phyloP scores from a whole-genome alignment of 2,113 vertebrate species.

The Pygoscelis adeliae region DNA sequence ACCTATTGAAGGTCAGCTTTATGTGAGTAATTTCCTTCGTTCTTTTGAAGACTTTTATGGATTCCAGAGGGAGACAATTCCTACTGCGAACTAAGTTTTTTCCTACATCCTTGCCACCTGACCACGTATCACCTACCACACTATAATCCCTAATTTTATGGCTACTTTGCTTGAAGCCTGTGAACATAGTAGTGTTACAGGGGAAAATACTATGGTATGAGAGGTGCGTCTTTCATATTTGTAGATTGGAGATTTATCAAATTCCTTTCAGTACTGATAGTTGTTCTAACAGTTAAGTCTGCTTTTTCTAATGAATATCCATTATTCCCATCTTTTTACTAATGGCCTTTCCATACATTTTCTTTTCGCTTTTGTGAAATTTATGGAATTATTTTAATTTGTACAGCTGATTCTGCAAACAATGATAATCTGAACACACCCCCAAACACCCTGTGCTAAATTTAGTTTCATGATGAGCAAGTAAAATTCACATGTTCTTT shows the following conservation, averaged over 20 bases:
- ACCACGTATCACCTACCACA: background rate
- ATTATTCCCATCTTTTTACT: background rate
- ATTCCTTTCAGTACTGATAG: background rate
- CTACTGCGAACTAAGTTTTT: background rate
- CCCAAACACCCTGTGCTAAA: background rate
- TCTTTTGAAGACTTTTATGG: background rate
- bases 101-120: background rate
- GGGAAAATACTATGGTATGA: background rate
- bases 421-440: background rate
- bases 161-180: background rate
- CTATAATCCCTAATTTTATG: background rate
- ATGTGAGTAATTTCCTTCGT: background rate
- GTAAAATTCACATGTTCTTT: slow-evolving; percentile 81
- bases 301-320: background rate
- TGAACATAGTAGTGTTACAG: background rate
- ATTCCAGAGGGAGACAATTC: background rate
- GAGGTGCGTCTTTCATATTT: background rate
- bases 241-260: background rate
- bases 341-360: background rate
- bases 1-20: background rate
- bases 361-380: background rate
- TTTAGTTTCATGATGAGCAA: slow-evolving; percentile 69
- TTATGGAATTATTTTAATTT: background rate
- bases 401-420: background rate
- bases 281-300: background rate